A percentile compares a stretch with the other conserved stretches of the same genome.
Evolutionary conservation across 2,113 vertebrate genomes (phyloP).

Genomic region (Phainopepla nitens): DNA sequence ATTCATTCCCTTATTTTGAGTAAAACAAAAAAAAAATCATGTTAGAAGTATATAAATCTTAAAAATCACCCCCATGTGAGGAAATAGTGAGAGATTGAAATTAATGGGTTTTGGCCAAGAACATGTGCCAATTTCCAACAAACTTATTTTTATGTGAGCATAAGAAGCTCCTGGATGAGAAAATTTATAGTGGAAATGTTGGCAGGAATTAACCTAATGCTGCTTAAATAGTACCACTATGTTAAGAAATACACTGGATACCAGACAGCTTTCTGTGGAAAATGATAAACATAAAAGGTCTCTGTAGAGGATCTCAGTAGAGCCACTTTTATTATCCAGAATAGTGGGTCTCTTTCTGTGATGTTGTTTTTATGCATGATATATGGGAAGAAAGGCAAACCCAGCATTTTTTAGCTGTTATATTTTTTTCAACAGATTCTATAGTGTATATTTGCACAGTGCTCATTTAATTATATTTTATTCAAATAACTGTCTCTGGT

Average conservation of each 20-base stretch:
- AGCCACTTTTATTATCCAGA: constrained; percentile 3
- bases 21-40: background rate
- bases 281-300: background rate
- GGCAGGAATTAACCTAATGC: constrained; percentile 18
- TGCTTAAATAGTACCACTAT: background rate
- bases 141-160: constrained; percentile 15
- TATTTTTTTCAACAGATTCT: background rate
- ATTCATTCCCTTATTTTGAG: background rate
- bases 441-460: background rate
- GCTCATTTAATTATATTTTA: background rate
- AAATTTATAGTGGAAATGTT: constrained; percentile 59
- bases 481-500: background rate
- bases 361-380: background rate
- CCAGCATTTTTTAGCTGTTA: background rate
- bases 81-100: background rate
- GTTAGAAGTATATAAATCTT: background rate
- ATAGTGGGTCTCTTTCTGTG: background rate
- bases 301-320: background rate
- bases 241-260: constrained; percentile 1
- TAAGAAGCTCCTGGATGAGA: constrained; percentile 39
- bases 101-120: background rate
- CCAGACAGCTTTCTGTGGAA: constrained; percentile 13
- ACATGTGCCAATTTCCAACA: background rate
- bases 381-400: background rate
- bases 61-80: background rate